Percentiles rank a stretch among this genome's conserved stretches.
These are phyloP conservation scores for Carapus acus DNA, from an alignment of 2,797 vertebrate species.

Conservation along the genomic window DNA sequence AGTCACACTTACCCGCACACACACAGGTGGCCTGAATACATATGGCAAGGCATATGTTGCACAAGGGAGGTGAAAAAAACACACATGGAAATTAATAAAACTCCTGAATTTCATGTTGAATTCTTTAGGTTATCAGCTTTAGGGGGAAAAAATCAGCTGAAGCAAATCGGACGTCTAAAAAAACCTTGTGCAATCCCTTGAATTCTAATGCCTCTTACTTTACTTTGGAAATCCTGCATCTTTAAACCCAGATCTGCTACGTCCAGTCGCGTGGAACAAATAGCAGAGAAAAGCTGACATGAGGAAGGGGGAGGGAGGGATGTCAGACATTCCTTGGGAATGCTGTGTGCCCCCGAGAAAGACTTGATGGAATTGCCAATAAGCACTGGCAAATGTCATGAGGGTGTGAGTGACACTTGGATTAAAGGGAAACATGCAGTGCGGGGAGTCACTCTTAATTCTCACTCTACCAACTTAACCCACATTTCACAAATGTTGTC, in stretches of 20 bases:
- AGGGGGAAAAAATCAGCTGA: slow-evolving; percentile 46
- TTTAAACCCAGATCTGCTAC: slow-evolving; percentile 64
- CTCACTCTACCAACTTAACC: slow-evolving; percentile 10
- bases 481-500: slow-evolving; percentile 32
- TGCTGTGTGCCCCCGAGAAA: slow-evolving; percentile 15
- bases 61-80: slow-evolving; percentile 1
- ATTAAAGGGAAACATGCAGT: slow-evolving; percentile 37
- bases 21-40: slow-evolving; percentile 19
- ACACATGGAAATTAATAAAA: slow-evolving; percentile 35
- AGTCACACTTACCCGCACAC: slow-evolving; percentile 17
- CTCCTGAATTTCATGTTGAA: slow-evolving; percentile 46
- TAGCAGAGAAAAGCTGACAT: slow-evolving; percentile 57
- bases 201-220: slow-evolving; percentile 59
- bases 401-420: slow-evolving; percentile 40
- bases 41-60: slow-evolving; percentile 14
- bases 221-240: slow-evolving; percentile 49
- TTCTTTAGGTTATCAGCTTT: slow-evolving; percentile 59
- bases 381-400: slow-evolving; percentile 20
- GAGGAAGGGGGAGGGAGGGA: slow-evolving; percentile 40
- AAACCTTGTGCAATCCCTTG: slow-evolving; percentile 41
- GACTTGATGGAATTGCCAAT: slow-evolving; percentile 36
- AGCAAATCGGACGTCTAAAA: slow-evolving; percentile 15
- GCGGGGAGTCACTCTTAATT: slow-evolving; percentile 32
- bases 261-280: slow-evolving; percentile 61
- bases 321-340: slow-evolving; percentile 54